Conservation (phyloP, 2,888 invertebrate genomes). For the Incurvaria masculella region DNA sequence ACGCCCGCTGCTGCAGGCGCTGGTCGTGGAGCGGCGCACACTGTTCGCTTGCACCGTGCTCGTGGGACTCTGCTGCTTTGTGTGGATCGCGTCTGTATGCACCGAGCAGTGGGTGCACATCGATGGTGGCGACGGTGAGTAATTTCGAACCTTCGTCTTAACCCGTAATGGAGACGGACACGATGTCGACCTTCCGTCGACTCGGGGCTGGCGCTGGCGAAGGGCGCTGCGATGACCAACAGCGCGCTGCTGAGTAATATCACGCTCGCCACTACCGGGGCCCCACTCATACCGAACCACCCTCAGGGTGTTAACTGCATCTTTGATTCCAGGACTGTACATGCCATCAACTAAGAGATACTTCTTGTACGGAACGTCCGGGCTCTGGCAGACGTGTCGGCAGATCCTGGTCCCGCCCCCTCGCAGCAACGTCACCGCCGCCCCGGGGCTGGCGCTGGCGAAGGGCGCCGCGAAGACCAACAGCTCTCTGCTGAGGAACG, state of each 20-base stretch:
- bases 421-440: background rate
- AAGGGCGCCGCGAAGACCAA: no score
- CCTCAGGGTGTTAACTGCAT: no score
- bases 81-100: constrained; percentile 72
- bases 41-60: constrained; percentile 67
- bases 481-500: no score
- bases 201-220: no score
- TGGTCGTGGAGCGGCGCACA: constrained; percentile 69
- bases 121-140: constrained; percentile 24
- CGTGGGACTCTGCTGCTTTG: constrained; percentile 61
- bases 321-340: constrained; percentile 47
- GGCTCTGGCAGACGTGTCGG: constrained; percentile 66
- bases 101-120: constrained; percentile 73
- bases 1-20: constrained; percentile 56
- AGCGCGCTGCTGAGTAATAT: no score
- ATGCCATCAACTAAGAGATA: constrained; percentile 53
- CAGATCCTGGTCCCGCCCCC: constrained; percentile 27
- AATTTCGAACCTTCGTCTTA: no score
- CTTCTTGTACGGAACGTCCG: constrained; percentile 66
- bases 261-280: no score
- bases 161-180: no score
- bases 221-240: no score
- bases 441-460: no score
- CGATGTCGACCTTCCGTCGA: no score
- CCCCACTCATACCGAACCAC: no score